Percentiles rank a stretch among this genome's conserved stretches.
Evolutionary conservation across 2,113 vertebrate genomes (phyloP).

Genomic region (Salvator merianae): DNA sequence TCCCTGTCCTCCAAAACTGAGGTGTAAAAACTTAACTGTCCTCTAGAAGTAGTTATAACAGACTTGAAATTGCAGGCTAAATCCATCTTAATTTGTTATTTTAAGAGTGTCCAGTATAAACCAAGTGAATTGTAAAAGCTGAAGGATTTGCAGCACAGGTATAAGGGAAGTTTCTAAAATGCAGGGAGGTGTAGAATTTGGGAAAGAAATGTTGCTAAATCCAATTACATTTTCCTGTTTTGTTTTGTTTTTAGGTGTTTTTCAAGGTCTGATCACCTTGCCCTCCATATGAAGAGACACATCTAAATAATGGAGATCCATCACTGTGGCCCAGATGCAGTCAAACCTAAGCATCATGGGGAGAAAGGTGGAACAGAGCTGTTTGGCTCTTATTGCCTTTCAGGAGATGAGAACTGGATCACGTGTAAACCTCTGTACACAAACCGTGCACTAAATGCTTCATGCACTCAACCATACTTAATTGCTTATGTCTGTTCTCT

Average conservation of each 20-base stretch:
- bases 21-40: background rate
- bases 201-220: background rate
- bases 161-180: background rate
- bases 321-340: slow-evolving; percentile 52
- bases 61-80: background rate
- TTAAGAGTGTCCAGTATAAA: background rate
- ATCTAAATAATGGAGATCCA: slow-evolving; percentile 77
- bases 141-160: background rate
- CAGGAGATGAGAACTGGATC: slow-evolving; percentile 73
- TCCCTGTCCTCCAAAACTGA: background rate
- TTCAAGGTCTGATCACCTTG: slow-evolving; percentile 96
- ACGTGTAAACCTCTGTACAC: slow-evolving; percentile 75
- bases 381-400: slow-evolving; percentile 67
- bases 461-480: slow-evolving; percentile 74
- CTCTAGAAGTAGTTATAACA: background rate
- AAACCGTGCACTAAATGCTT: slow-evolving; percentile 72
- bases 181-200: background rate
- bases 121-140: background rate
- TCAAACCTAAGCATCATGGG: slow-evolving; percentile 63
- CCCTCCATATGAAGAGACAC: slow-evolving; percentile 98
- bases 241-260: slow-evolving; percentile 87
- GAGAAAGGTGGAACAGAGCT: slow-evolving; percentile 70
- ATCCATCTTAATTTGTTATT: background rate
- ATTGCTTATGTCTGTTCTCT: slow-evolving; percentile 71
- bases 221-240: slow-evolving; percentile 52